These are phyloP conservation scores for Chromoteleia sp. DNA, from an alignment of 2,888 invertebrate genomes.

Conservation along the genomic window DNA sequence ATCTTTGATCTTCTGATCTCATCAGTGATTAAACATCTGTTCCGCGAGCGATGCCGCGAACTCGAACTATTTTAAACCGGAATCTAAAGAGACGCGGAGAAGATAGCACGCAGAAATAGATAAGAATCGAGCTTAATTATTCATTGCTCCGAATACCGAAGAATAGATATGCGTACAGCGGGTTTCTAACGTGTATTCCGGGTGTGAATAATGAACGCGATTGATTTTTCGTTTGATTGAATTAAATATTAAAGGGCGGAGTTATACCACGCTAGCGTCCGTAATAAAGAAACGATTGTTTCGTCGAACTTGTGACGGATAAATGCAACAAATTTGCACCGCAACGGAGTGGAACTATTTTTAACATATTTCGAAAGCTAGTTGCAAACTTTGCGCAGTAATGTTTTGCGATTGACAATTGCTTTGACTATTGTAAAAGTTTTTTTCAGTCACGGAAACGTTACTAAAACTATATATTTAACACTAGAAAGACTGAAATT, in stretches of 20 bases:
- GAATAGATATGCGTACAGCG: background rate
- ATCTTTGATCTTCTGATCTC: background rate
- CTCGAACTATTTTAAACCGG: background rate
- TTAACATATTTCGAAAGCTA: too few relatives aligned
- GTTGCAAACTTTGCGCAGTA: constrained; percentile 21
- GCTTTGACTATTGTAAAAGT: constrained; percentile 46
- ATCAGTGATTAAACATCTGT: constrained; percentile 22
- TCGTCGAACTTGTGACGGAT: background rate
- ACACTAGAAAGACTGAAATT: too few relatives aligned
- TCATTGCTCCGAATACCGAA: constrained; percentile 1
- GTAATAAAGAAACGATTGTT: background rate
- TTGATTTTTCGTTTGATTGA: constrained; percentile 14
- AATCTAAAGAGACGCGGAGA: background rate
- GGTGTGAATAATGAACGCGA: constrained; percentile 10
- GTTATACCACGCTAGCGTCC: background rate
- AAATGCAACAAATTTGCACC: background rate
- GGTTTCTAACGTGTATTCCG: background rate
- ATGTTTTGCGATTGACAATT: constrained; percentile 42
- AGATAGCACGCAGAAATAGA: constrained; percentile 17
- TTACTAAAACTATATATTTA: constrained; percentile 44
- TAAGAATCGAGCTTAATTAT: constrained; percentile 26
- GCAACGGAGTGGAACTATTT: background rate
- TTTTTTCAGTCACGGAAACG: constrained; percentile 29
- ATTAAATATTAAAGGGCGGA: constrained; percentile 6
- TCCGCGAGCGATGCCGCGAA: background rate